Evolutionary conservation across 2,113 vertebrate genomes (phyloP).

Genomic region (Stomatorhinus ivindoensis): DNA sequence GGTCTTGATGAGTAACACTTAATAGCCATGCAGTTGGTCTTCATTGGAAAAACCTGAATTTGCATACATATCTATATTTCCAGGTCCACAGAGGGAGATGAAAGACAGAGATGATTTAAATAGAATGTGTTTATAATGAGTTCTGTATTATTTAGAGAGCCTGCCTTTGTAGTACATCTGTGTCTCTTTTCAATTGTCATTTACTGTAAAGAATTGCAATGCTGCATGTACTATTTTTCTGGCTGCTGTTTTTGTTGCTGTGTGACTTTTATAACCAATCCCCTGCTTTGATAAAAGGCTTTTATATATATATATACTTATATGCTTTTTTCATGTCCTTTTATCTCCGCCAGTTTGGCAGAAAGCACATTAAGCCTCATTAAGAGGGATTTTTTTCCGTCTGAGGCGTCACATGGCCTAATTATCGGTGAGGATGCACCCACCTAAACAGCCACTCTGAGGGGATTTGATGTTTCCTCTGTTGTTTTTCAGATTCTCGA

Average conservation of each 20-base stretch:
- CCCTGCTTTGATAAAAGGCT: not conserved
- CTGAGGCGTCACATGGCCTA: not conserved
- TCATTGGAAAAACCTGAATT: not conserved
- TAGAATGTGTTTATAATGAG: constrained; percentile 3
- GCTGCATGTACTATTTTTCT: not conserved
- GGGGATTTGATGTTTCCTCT: not conserved
- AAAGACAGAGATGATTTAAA: not conserved
- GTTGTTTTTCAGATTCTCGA: not conserved
- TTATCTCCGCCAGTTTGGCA: constrained; percentile 17
- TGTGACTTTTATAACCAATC: not conserved
- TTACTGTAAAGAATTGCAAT: not conserved
- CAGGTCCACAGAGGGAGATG: not conserved
- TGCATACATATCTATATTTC: constrained; percentile 1
- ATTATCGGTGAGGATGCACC: constrained; percentile 18
- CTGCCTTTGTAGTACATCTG: not conserved
- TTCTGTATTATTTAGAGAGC: not conserved
- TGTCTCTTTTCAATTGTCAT: not conserved
- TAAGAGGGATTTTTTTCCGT: constrained; percentile 22
- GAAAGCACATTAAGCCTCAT: constrained; percentile 26
- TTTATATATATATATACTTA: too few relatives aligned
- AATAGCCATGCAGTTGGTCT: not conserved
- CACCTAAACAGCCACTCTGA: not conserved
- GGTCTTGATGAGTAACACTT: not conserved
- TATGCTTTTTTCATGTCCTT: not conserved
- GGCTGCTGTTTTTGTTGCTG: not conserved